These are phyloP conservation scores for Plagiodera versicolora DNA, from an alignment of 2,888 invertebrate species.

Conservation along the genomic window DNA sequence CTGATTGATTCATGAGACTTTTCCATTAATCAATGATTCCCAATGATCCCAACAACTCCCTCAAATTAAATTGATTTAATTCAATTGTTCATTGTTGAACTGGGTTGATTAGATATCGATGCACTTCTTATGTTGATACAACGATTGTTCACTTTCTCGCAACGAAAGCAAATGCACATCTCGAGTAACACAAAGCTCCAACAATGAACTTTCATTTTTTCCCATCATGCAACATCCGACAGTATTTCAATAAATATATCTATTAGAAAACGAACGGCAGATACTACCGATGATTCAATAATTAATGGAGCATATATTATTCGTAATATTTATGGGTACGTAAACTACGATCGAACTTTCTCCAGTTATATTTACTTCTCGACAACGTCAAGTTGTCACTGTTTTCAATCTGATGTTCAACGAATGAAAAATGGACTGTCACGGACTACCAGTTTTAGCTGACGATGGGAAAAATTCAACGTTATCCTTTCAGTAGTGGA, in stretches of 20 bases:
- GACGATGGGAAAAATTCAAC: slow-evolving; percentile 9
- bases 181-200: neutral
- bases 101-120: neutral
- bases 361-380: slow-evolving; percentile 18
- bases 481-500: neutral
- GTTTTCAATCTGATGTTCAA: slow-evolving; percentile 9
- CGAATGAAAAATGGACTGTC: slow-evolving; percentile 17
- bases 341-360: slow-evolving; percentile 16
- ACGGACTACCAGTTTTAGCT: slow-evolving; percentile 20
- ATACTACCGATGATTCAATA: slow-evolving; percentile 9
- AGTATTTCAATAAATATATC: slow-evolving; percentile 4
- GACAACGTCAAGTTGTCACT: slow-evolving; percentile 18
- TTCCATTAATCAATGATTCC: no score
- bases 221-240: neutral
- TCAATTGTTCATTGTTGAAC: neutral
- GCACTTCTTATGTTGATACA: neutral
- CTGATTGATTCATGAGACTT: no score
- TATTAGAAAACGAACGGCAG: slow-evolving; percentile 8
- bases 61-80: neutral
- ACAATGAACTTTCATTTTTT: slow-evolving; percentile 13
- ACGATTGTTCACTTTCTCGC: neutral
- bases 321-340: neutral
- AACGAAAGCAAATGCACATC: neutral
- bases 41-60: no score
- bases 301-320: slow-evolving; percentile 20